Evolutionary conservation across 2,797 vertebrate genomes (phyloP), one percentile per base, ranked within the genome.

Genomic region (Mus minutoides): DNA sequence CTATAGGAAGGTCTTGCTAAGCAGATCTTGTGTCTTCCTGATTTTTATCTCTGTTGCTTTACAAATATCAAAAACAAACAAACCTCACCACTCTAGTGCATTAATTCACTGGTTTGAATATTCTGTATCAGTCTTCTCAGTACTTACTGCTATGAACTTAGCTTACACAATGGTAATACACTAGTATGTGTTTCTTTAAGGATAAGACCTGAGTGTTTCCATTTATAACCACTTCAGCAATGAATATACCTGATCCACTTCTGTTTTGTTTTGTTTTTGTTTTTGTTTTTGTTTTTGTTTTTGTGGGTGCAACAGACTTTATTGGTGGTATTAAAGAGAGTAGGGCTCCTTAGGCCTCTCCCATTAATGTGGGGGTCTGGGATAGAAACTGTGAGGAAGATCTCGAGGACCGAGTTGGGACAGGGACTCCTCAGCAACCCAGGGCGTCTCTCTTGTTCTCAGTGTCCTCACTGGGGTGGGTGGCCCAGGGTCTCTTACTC

Each of bases 141-240:
- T 40, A 21, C 54, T 94, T 80, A 79, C 19, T 71, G 67, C n/a
- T 71, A 26, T 89, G 52, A 37, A 58, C 79, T 88, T 87, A 83
- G 43, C 93, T 94, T 77, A 88, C 2, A 60, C 3, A 40, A 21
- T 83, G 26, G 85, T 82, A 79, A 83, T 90, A 54, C 71, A 46
- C 52, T 73, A 77, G 43, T 64, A 73, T 40, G 17, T 73, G 88
- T 92, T 77, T 58, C 37, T 77, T 92, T 84, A 16, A 12, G 37
- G 73, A 94, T 64, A 87, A 93, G 90, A 49, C 34, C 79, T 10
- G 16, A 64, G 34, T 62, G 64, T 40, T 90, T 78, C 76, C 88
- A 84, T 58, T 87, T 60, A 73, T 60, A 83, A 56, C 29, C 64
- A 90, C 6, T 31, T 46, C 77, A 60, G 69, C 80, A 29, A 76